Evolutionary conservation across 2,797 vertebrate genomes (phyloP), one percentile per base, ranked within the genome.

Genomic region (Toxotes lorentzi): DNA sequence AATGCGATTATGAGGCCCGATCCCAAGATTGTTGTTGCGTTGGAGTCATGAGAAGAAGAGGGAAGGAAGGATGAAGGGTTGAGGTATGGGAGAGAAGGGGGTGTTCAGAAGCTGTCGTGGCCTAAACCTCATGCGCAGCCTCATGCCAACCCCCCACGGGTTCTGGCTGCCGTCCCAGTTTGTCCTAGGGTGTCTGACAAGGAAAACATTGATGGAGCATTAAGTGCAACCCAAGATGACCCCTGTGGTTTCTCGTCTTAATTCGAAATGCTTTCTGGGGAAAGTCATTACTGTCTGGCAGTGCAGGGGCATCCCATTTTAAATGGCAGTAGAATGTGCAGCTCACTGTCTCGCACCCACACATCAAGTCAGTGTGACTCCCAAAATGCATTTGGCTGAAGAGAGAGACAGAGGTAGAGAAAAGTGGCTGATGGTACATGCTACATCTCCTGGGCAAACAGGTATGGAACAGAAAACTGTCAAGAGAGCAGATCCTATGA

Each of bases 1-100:
- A 93, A 93, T 89, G 81, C 43, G 88, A 93, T 93, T 92, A 94
- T 68, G 79, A 88, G 67, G 41, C 75, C 70, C 75, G 87, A 88
- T 88, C 86, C 89, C 72, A 86, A 86, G 86, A 91, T 30, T 85
- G 86, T 76, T 81, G 82, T 87, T 71, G 35, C 79, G 74, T 58
- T 13, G n/a, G 80, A 83, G 78, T 82, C 84, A 75, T 84, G 74
- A 77, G 82, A 87, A 70, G 78, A 69, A n/a, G 35, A 67, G 64
- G 68, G 14, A 59, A 38, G 62, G 62, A n/a, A 61, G 70, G 76
- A 66, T 30, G 62, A 57, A n/a, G 34, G 47, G 45, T 9, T 32
- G 35, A 51, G 43, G 73, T 64, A 40, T 43, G 72, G 53, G 61
- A 1, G 58, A 45, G 12, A 61, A 70, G 35, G 35, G 27, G 74